A percentile compares a stretch with the other conserved stretches of the same genome.
Conservation (phyloP, 2,888 invertebrate species). For the Mythimna lalbum region DNA sequence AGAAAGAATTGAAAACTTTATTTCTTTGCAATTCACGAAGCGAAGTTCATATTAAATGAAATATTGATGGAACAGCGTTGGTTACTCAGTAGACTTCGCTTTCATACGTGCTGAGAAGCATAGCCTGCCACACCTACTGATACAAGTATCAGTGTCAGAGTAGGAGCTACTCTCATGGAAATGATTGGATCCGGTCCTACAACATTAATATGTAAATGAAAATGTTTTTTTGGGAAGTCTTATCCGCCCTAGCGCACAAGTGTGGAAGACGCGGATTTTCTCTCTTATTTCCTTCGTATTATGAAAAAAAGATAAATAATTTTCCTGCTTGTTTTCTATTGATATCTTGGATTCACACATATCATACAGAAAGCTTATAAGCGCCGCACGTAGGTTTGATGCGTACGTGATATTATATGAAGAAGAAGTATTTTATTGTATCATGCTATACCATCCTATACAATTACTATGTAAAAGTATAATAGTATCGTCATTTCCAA, state of each 20-base stretch:
- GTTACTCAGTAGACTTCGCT: constrained; percentile 6
- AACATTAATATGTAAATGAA: not conserved
- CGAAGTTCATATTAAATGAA: constrained; percentile 16
- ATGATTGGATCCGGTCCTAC: not conserved
- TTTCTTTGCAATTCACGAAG: constrained; percentile 13
- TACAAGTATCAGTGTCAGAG: not conserved
- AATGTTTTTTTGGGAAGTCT: not conserved
- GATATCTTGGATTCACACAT: constrained; percentile 31
- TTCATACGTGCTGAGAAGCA: not conserved
- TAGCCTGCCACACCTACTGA: not conserved
- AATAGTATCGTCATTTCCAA: constrained; percentile 8
- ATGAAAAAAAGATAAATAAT: constrained; percentile 17
- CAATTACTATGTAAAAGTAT: not conserved
- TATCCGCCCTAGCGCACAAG: not conserved
- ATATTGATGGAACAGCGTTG: constrained; percentile 2
- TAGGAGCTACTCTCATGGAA: not conserved
- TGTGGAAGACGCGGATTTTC: constrained; percentile 1
- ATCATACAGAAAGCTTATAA: constrained; percentile 30
- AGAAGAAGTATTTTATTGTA: constrained; percentile 16
- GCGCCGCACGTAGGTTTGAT: constrained; percentile 27
- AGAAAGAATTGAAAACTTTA: constrained; percentile 25
- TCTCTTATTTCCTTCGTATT: not conserved
- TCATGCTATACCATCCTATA: not conserved
- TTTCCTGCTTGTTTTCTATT: constrained; percentile 24
- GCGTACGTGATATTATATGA: constrained; percentile 42